Percentiles rank a stretch among this genome's conserved stretches.
Evolutionary conservation across 2,888 invertebrate species (phyloP).

Genomic region (Andrena praecox): DNA sequence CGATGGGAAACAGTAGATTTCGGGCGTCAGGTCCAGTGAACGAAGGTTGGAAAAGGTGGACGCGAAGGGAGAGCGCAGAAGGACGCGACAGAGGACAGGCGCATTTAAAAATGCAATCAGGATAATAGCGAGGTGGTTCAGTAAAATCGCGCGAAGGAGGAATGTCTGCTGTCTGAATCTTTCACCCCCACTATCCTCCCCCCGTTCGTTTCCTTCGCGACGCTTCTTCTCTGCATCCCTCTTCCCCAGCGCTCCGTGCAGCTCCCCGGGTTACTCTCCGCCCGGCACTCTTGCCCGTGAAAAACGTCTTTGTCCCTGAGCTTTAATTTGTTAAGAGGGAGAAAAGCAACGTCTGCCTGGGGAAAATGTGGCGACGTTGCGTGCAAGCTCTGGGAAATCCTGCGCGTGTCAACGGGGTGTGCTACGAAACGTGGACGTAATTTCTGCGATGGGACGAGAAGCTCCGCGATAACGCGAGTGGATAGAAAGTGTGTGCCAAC

Average conservation of each 20-base stretch:
- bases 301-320: constrained; percentile 69
- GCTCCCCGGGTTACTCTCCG: constrained; percentile 40
- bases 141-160: constrained; percentile 61
- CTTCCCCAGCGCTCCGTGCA: constrained; percentile 12
- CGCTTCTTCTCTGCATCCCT: constrained; percentile 32
- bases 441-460: not conserved
- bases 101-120: constrained; percentile 79
- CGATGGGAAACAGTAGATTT: constrained; percentile 46
- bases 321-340: constrained; percentile 82
- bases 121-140: constrained; percentile 77
- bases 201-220: constrained; percentile 36
- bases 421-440: not conserved
- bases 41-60: constrained; percentile 31
- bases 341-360: constrained; percentile 61
- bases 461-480: too few relatives aligned
- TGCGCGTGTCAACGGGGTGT: constrained; percentile 7
- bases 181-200: constrained; percentile 53
- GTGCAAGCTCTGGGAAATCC: constrained; percentile 19
- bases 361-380: constrained; percentile 22
- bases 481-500: too few relatives aligned
- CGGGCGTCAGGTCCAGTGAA: constrained; percentile 37
- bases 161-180: constrained; percentile 43
- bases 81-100: constrained; percentile 52
- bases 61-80: not conserved
- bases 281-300: constrained; percentile 53